Evolutionary conservation across 2,797 vertebrate species (phyloP).

Genomic region (Malacoctenus gilli): DNA sequence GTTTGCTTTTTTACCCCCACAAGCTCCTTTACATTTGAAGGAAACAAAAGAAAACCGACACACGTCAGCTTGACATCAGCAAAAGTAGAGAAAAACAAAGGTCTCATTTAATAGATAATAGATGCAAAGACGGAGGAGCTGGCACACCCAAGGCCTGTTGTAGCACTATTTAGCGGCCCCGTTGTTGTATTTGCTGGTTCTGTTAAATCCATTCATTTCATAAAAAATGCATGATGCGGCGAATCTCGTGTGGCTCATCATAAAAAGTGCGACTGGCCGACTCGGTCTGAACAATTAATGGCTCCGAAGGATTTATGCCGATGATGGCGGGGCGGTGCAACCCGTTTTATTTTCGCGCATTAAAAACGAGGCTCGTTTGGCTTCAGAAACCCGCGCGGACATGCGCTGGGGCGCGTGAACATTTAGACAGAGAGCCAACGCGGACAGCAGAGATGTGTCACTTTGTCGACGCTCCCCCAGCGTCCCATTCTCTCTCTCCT

Average conservation of each 20-base stretch:
- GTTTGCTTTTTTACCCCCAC: constrained; percentile 7
- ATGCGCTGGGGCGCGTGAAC: constrained; percentile 23
- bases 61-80: constrained; percentile 5
- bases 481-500: constrained; percentile 14
- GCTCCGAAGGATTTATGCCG: constrained; percentile 31
- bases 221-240: constrained; percentile 59
- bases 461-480: constrained; percentile 21
- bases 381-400: constrained; percentile 41
- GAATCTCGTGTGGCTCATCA: constrained; percentile 20
- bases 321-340: constrained; percentile 14
- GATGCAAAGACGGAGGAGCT: constrained; percentile 26
- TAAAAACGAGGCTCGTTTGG: constrained; percentile 24
- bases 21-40: too few species aligned
- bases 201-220: constrained; percentile 27
- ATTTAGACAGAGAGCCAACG: constrained; percentile 36
- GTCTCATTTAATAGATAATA: constrained; percentile 9
- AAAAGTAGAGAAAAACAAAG: constrained; percentile 11
- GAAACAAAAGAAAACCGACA: too few species aligned
- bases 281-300: constrained; percentile 39
- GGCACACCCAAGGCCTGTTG: constrained; percentile 24
- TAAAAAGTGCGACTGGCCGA: constrained; percentile 36
- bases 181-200: constrained; percentile 29
- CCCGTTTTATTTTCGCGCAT: constrained; percentile 40
- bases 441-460: constrained; percentile 22
- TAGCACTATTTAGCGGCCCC: constrained; percentile 20